Conservation (phyloP, 35 echinoderm and acorn worm genomes). For the Apostichopus parvimensis region DNA sequence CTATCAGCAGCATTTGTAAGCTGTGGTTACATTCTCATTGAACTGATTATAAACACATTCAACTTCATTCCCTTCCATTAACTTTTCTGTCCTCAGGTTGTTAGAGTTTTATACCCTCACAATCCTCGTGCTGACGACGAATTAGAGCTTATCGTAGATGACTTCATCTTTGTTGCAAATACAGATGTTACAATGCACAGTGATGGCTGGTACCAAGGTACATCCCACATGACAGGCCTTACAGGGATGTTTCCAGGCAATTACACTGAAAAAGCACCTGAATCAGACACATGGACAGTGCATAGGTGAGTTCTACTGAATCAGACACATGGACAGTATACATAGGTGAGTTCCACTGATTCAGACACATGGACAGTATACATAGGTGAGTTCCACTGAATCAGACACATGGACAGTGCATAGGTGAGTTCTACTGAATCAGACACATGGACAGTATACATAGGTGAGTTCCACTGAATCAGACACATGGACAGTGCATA, state of each 20-base stretch:
- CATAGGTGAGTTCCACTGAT: background rate
- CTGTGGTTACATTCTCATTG: too few species aligned
- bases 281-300: constrained; percentile 96
- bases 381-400: constrained; percentile 66
- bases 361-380: background rate
- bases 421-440: constrained; percentile 51
- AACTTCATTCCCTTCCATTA: too few species aligned
- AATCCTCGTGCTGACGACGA: constrained; percentile 80
- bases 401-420: constrained; percentile 90
- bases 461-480: background rate
- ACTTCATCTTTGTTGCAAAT: constrained; percentile 75
- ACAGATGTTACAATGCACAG: constrained; percentile 66
- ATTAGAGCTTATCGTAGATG: constrained; percentile 87
- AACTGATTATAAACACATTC: too few species aligned
- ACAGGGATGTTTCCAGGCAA: constrained; percentile 92
- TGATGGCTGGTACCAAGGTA: constrained; percentile 93
- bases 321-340: constrained; percentile 63
- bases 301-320: constrained; percentile 66
- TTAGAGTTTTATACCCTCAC: constrained; percentile 89
- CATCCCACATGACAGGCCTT: constrained; percentile 80
- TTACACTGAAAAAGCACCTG: constrained; percentile 93
- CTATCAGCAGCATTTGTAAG: too few species aligned
- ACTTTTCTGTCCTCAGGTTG: constrained; percentile 56
- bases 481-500: background rate
- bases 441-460: background rate